phyloP scores from a whole-genome alignment of 2,888 invertebrate genomes.

The Dastarcus helophoroides region DNA sequence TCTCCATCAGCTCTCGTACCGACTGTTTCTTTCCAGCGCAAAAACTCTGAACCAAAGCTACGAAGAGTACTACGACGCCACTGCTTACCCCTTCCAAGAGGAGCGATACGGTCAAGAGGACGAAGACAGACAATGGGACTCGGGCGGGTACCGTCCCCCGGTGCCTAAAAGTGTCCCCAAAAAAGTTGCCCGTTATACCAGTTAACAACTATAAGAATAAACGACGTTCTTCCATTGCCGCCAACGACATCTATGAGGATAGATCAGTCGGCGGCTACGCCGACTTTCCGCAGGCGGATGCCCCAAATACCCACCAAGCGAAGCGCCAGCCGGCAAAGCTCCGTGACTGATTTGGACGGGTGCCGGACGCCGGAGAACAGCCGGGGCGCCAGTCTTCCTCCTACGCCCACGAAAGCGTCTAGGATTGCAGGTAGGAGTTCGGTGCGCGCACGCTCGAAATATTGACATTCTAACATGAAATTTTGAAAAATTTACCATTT shows the following conservation, averaged over 20 bases:
- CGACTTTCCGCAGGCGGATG: constrained; percentile 31
- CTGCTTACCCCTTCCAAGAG: constrained; percentile 51
- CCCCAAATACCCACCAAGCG: constrained; percentile 35
- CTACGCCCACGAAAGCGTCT: constrained; percentile 35
- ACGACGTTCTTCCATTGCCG: constrained; percentile 31
- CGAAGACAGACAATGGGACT: constrained; percentile 63
- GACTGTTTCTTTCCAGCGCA: constrained; percentile 14
- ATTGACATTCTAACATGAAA: too few relatives aligned
- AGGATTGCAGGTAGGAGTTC: constrained; percentile 21
- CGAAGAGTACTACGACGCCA: constrained; percentile 56
- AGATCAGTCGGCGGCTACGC: constrained; percentile 27
- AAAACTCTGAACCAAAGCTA: constrained; percentile 38
- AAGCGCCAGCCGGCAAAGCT: constrained; percentile 32
- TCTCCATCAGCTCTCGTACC: too few relatives aligned
- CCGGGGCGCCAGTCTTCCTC: constrained; percentile 36
- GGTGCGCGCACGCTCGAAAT: too few relatives aligned
- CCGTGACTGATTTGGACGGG: constrained; percentile 29
- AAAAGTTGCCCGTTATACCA: constrained; percentile 39
- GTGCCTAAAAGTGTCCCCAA: constrained; percentile 25
- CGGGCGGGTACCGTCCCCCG: constrained; percentile 45
- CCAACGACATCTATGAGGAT: constrained; percentile 16
- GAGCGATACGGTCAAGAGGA: constrained; percentile 49
- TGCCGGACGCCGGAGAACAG: constrained; percentile 29
- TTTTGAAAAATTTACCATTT: too few relatives aligned
- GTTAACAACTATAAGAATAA: constrained; percentile 45